Base-by-base conservation (phyloP, 2,888 invertebrate species). In the Caenorhabditis uteleia region DNA sequence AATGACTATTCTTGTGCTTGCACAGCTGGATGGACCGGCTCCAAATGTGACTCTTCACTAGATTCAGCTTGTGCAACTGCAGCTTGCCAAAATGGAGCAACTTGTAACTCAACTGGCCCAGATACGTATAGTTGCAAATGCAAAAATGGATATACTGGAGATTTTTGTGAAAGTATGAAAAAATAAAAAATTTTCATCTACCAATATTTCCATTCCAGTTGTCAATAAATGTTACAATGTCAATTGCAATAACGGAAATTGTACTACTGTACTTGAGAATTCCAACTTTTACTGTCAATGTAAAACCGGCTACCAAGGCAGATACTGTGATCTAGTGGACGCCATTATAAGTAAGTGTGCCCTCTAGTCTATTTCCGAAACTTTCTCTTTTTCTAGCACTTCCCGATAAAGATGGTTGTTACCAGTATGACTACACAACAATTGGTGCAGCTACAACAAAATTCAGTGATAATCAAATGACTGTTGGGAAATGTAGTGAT, bases 91-190 rank as follows among this genome's bases (percentile, higher is more conserved):
- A 44, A 53, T 38, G 64, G 54, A 20, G 57, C 40, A 14, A 53
- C 53, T 7, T 64, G 64, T n/a, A 40, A 20, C 27, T n/a, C 48
- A 7, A 18, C 34, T 16, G 48, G 47, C n/a, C n/a, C n/a, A n/a
- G n/a, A n/a, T n/a, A n/a, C n/a, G 33, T 57, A 64, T 39, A 50
- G n/a, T 1, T 64, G 58, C 25, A 45, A 8, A 16, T 64, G 64
- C 26, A 23, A 48, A 0, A 34, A 42, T 25, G 49, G 40, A 27
- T 58, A 49, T 34, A 36, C 20, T 8, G 64, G 64, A 12, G 36
- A 20, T 1, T 45, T 49, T 33, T 64, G 64, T 49, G 54, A 64
- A 58, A 34, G 64, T 64, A 6, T 6, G 5, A 23, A 20, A 38
- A 21, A 33, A 10, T 18, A 6, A 16, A n/a, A 23, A 2, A 27